Evolutionary conservation across 64 coral and sea anemone genomes (phyloP), one percentile per base, ranked within the genome.

Genomic region (Montipora efflorescens): DNA sequence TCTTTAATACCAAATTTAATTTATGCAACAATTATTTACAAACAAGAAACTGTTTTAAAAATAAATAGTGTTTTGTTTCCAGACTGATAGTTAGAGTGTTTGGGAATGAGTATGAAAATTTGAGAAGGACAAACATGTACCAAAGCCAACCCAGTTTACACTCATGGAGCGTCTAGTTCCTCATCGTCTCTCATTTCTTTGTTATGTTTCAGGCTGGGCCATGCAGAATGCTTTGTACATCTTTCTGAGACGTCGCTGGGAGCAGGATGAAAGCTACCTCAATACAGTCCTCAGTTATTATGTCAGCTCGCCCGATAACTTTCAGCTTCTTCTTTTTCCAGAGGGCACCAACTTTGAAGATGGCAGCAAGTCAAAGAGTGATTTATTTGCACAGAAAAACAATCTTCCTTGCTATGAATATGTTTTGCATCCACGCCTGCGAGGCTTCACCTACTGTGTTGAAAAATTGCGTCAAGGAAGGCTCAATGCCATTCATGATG

Each of bases 161-260:
- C 36, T 2, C 1, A 36, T 36, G 36, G 36, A 36, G 36, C 1
- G 36, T 36, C 36, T 36, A 36, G 36, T 36, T 36, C 36, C 36
- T 36, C 36, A 36, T 36, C 1, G 36, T 36, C 36, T 36, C 36
- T 36, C 36, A 16, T 64, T 64, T 22, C 18, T 23, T 71, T 71
- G 18, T 20, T 11, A 64, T 19, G 10, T 95, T 76, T 48, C 83
- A 99, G 98, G 98, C 43, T 99, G 98, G 98, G 98, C 95, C 58
- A 99, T 99, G 98, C 98, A 99, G n/a, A 92, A 94, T 79, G 89
- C 82, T 45, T 88, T 99, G 95, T 99, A 77, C 79, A 94, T 99
- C 48, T 99, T 99, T 68, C 64, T 99, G 43, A 89, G 82, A 25
- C 80, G 98, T 44, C 84, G 92, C 5, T 99, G 98, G 98, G 89